phyloP scores from a whole-genome alignment of 2,113 vertebrate species.

The Aegotheles bennettii region DNA sequence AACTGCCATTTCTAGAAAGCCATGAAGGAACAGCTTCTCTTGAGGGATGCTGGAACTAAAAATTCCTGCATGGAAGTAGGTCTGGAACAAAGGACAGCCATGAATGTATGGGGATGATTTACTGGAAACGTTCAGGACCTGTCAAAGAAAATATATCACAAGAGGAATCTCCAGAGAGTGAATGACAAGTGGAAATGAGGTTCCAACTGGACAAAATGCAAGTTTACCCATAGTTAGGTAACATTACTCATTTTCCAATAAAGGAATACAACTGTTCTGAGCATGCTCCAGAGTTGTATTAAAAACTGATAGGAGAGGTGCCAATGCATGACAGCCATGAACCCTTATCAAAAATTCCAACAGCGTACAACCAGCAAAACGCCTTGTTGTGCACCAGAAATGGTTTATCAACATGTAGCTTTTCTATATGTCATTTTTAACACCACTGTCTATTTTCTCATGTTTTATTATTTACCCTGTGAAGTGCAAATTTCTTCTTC shows the following conservation, averaged over 20 bases:
- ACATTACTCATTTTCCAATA: not conserved
- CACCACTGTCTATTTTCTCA: constrained; percentile 34
- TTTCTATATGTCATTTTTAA: not conserved
- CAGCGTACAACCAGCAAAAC: not conserved
- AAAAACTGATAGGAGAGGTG: not conserved
- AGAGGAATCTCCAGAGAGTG: not conserved
- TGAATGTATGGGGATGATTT: not conserved
- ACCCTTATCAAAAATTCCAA: not conserved
- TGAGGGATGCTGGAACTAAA: not conserved
- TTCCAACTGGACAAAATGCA: not conserved
- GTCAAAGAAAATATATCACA: not conserved
- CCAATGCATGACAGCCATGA: not conserved
- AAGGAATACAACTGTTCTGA: not conserved
- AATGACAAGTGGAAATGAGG: constrained; percentile 12
- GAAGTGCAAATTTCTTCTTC: constrained; percentile 57
- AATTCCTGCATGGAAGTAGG: not conserved
- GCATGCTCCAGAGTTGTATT: not conserved
- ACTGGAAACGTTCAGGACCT: constrained; percentile 12
- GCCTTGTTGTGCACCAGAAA: not conserved
- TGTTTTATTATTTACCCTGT: constrained; percentile 63
- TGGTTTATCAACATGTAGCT: not conserved
- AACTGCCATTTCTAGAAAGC: not conserved
- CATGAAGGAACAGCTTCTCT: not conserved
- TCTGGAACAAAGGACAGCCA: not conserved
- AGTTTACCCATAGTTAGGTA: not conserved